A percentile compares a stretch with the other conserved stretches of the same genome.
These are phyloP conservation scores for Buphagus erythrorhynchus DNA, from an alignment of 2,797 vertebrate species.

Conservation along the genomic window DNA sequence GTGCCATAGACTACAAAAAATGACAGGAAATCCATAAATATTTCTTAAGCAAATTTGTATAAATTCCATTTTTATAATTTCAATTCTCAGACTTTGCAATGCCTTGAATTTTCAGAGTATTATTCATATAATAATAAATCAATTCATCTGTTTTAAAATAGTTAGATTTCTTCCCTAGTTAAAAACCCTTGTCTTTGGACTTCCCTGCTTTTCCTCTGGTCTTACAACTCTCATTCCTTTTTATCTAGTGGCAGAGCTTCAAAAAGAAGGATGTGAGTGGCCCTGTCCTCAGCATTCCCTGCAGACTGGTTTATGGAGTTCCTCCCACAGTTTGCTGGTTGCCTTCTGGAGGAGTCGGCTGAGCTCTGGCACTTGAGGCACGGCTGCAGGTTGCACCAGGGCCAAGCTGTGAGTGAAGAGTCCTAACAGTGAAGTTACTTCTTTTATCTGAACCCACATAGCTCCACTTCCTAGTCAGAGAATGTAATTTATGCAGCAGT, in stretches of 20 bases:
- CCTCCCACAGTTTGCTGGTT: neutral
- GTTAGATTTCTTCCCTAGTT: neutral
- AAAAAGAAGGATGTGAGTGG: neutral
- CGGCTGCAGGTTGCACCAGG: fast-evolving
- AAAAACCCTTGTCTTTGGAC: neutral
- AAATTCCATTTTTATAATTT: neutral
- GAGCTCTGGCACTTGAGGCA: fast-evolving
- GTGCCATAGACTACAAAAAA: neutral
- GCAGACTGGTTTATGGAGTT: neutral
- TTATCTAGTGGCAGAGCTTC: neutral
- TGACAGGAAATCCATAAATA: neutral
- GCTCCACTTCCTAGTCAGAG: neutral
- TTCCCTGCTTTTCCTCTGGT: neutral
- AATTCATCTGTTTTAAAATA: neutral
- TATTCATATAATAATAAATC: neutral
- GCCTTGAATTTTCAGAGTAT: neutral
- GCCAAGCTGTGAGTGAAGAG: neutral
- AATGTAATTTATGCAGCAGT: neutral
- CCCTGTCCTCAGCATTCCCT: neutral
- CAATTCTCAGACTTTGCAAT: neutral
- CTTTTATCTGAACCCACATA: neutral
- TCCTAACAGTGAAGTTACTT: neutral
- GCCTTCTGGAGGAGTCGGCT: neutral
- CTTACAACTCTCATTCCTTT: neutral
- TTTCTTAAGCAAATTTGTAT: neutral